Evolutionary conservation across 2,888 invertebrate species (phyloP).

Genomic region (Heliconius charithonia): DNA sequence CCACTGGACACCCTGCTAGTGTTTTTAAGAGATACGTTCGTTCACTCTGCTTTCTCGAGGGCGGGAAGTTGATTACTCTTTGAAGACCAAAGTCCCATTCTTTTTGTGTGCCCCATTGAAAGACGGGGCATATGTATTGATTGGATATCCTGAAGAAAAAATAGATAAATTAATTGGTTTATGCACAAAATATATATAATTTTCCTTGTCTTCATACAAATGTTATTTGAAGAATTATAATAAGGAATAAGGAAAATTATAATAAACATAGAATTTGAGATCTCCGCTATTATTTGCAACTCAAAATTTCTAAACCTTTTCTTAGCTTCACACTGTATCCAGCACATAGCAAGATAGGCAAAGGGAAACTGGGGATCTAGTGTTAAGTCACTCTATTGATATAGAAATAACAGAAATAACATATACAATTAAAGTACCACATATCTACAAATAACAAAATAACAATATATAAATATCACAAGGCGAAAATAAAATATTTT

Average conservation of each 20-base stretch:
- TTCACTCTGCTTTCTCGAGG: conserved; percentile 88
- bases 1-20: conserved; percentile 90
- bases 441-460: neutral
- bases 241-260: no score
- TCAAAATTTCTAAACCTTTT: neutral
- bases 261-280: neutral
- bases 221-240: no score
- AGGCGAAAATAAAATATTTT: conserved; percentile 16
- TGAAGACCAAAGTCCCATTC: conserved; percentile 93
- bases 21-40: conserved; percentile 90
- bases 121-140: conserved; percentile 91
- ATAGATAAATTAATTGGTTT: neutral
- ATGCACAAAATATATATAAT: no score
- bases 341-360: neutral
- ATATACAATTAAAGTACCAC: neutral
- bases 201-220: no score
- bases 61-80: conserved; percentile 89
- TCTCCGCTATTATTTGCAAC: no score
- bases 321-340: neutral
- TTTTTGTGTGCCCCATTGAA: conserved; percentile 90
- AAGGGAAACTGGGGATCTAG: neutral
- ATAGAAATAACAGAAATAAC: no score
- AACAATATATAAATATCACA: neutral
- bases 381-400: neutral
- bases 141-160: conserved; percentile 85